Evolutionary conservation across 2,797 vertebrate genomes (phyloP).

Genomic region (Saguinus oedipus): DNA sequence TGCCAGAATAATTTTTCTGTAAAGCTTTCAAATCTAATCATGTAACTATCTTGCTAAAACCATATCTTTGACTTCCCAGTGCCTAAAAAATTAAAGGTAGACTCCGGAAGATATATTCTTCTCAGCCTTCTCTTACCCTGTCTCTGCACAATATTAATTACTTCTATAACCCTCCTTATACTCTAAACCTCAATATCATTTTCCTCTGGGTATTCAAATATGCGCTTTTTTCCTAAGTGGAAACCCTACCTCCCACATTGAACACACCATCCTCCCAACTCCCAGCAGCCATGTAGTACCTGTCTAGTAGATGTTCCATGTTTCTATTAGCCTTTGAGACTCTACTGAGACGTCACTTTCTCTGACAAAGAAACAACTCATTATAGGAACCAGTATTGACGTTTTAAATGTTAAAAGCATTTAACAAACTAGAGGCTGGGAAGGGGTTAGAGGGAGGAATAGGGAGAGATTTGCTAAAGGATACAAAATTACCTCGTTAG

Average conservation of each 20-base stretch:
- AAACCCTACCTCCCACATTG: not conserved
- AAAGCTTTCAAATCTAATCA: not conserved
- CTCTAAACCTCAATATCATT: not conserved
- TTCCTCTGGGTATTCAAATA: not conserved
- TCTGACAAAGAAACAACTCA: not conserved
- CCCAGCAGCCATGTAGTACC: not conserved
- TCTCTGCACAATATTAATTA: not conserved
- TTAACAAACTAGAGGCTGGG: not conserved
- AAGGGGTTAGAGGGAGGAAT: not conserved
- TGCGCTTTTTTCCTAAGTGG: not conserved
- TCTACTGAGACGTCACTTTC: not conserved
- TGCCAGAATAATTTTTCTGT: not conserved
- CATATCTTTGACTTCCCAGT: not conserved
- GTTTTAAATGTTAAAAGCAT: not conserved
- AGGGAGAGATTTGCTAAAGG: not conserved
- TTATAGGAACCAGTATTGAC: not conserved
- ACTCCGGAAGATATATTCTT: fast-evolving
- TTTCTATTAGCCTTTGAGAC: not conserved
- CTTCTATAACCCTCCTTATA: not conserved
- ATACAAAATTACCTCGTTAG: not conserved
- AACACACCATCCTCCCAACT: fast-evolving
- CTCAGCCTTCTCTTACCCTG: fast-evolving
- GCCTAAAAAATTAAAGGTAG: not conserved
- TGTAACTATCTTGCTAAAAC: not conserved
- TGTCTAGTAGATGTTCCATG: not conserved